Conservation (phyloP, 2,888 invertebrate species). For the Homarus gammarus region DNA sequence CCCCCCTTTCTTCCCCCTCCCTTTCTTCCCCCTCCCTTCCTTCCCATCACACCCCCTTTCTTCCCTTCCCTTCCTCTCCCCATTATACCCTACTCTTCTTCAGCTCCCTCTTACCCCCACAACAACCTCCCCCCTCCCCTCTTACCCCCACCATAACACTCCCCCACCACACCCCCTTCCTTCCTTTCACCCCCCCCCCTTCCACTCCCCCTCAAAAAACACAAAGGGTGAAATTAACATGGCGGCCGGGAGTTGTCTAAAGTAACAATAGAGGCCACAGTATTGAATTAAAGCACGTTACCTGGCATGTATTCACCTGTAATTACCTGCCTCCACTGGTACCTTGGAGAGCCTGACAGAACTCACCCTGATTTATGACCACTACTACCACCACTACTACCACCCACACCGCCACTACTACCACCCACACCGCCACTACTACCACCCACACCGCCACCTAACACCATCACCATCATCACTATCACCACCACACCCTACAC, state of each 20-base stretch:
- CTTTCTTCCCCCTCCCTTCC: too few relatives aligned
- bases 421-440: too few relatives aligned
- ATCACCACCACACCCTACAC: too few relatives aligned
- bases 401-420: too few relatives aligned
- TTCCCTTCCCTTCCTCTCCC: background rate
- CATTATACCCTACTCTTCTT: too few relatives aligned
- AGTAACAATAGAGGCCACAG: background rate
- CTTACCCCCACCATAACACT: background rate
- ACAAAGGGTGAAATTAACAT: background rate
- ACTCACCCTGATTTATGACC: background rate
- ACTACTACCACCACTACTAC: too few relatives aligned
- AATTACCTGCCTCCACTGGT: background rate
- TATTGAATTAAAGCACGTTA: slow-evolving; percentile 14
- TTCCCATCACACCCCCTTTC: too few relatives aligned
- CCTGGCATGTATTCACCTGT: background rate
- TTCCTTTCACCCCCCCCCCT: background rate
- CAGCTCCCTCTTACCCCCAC: background rate
- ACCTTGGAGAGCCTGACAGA: background rate
- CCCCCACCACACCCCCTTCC: background rate
- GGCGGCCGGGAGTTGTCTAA: too few relatives aligned
- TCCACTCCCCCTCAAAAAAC: background rate
- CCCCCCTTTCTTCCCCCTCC: too few relatives aligned
- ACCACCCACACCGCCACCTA: too few relatives aligned
- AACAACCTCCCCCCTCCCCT: background rate
- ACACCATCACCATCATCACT: too few relatives aligned